phyloP scores from a whole-genome alignment of 2,113 vertebrate species.

The Hoplias malabaricus region DNA sequence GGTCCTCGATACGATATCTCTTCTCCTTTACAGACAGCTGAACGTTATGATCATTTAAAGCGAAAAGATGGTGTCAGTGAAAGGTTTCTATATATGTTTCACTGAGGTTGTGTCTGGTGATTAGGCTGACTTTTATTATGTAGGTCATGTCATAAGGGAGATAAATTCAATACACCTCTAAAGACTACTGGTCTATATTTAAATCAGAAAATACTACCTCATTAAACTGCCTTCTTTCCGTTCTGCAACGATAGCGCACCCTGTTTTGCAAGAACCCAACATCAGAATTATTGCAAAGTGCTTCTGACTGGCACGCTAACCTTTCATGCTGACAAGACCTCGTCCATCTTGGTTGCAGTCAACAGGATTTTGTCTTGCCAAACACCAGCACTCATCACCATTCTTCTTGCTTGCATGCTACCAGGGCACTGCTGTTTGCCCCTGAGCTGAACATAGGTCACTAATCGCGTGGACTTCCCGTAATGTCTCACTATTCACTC shows the following conservation, averaged over 20 bases:
- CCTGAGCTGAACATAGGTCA: conserved; percentile 38
- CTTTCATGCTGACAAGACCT: conserved; percentile 65
- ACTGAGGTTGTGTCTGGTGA: conserved; percentile 13
- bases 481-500: conserved; percentile 51
- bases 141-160: conserved; percentile 9
- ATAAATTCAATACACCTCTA: not conserved
- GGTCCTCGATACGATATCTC: not conserved
- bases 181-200: conserved; percentile 16
- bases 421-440: conserved; percentile 25
- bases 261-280: not conserved
- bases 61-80: no score
- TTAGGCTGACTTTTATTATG: conserved; percentile 20
- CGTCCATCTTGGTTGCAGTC: conserved; percentile 47
- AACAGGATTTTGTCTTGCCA: conserved; percentile 58
- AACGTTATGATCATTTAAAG: no score
- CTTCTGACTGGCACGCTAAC: conserved; percentile 57
- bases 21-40: not conserved
- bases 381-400: conserved; percentile 58
- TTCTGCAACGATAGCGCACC: not conserved
- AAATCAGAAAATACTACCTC: not conserved
- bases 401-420: conserved; percentile 41
- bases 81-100: not conserved
- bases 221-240: not conserved
- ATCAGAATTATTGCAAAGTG: not conserved
- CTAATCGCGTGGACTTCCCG: conserved; percentile 42